Conservation (phyloP, 2,888 invertebrate genomes). For the Sepiola atlantica region DNA sequence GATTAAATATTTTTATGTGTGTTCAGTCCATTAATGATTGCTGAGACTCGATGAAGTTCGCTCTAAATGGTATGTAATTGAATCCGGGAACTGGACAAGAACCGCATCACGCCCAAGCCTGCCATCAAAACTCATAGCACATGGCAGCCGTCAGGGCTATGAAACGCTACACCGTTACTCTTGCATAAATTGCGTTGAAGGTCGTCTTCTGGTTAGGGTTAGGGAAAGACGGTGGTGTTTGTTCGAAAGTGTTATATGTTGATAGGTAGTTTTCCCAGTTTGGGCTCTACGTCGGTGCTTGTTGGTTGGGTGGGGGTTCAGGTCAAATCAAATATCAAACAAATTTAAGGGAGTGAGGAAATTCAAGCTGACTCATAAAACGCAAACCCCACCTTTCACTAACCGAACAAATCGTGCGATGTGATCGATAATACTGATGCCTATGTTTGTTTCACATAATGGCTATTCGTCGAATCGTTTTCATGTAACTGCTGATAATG, state of each 20-base stretch:
- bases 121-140: not conserved
- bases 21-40: conserved; percentile 10
- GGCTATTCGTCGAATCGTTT: not conserved
- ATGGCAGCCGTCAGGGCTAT: conserved; percentile 18
- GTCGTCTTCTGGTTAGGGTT: not conserved
- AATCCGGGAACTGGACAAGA: conserved; percentile 32
- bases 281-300: not conserved
- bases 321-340: not conserved
- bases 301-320: not conserved
- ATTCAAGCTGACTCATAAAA: not conserved
- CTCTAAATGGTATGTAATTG: conserved; percentile 32
- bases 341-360: not conserved
- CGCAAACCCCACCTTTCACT: not conserved
- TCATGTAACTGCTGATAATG: not conserved
- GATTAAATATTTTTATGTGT: conserved; percentile 32
- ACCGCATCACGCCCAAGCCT: not conserved
- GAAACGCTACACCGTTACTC: conserved; percentile 32
- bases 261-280: not conserved
- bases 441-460: not conserved
- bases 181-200: conserved; percentile 32
- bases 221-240: not conserved
- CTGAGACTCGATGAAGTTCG: not conserved
- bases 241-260: not conserved
- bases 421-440: not conserved
- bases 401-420: not conserved